Evolutionary conservation across 2,797 vertebrate genomes (phyloP).

Genomic region (Phataginus tetradactyla): DNA sequence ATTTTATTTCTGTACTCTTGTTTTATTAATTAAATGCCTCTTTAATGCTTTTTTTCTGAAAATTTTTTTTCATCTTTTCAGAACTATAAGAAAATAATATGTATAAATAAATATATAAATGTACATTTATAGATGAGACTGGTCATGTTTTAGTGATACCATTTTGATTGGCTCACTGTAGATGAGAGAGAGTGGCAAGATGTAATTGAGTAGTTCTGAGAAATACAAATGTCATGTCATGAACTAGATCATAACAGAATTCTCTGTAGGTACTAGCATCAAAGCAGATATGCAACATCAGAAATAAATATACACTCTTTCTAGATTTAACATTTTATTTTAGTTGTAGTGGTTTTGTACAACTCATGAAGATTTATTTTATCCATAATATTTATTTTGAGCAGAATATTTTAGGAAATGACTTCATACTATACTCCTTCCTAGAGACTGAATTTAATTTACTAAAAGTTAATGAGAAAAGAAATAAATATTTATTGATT

Average conservation of each 20-base stretch:
- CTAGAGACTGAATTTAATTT: neutral
- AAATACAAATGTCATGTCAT: neutral
- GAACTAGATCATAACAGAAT: neutral
- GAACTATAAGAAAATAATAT: neutral
- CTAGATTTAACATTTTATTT: neutral
- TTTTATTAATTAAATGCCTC: neutral
- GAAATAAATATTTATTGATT: neutral
- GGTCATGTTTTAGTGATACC: neutral
- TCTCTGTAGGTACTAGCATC: neutral
- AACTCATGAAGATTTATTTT: neutral
- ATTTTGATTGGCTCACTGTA: neutral
- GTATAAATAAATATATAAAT: neutral
- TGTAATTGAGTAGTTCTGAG: neutral
- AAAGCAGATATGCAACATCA: neutral
- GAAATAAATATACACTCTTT: neutral
- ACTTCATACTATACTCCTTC: neutral
- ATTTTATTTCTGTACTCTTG: constrained; percentile 36
- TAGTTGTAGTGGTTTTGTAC: neutral
- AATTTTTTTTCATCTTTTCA: neutral
- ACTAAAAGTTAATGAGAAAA: neutral
- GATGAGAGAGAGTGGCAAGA: neutral
- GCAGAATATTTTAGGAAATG: constrained; percentile 30
- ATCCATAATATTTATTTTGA: neutral
- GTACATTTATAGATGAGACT: neutral
- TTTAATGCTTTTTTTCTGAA: neutral